These are phyloP conservation scores for Tiphia femorata DNA, from an alignment of 2,888 invertebrate genomes.

Conservation along the genomic window DNA sequence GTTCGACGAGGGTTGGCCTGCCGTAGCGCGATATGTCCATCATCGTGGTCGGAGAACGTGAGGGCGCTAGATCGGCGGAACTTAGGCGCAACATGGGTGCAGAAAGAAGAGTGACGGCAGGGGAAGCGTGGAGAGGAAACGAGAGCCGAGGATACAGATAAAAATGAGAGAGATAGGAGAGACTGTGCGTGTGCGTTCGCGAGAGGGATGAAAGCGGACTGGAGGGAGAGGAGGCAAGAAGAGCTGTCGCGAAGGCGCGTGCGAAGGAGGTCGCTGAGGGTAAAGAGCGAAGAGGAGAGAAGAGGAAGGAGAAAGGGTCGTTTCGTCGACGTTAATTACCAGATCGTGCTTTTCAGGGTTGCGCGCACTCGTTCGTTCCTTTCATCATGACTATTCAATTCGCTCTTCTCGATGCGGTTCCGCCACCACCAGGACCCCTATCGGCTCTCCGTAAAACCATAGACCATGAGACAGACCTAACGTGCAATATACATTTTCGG, in stretches of 20 bases:
- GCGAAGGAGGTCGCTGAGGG: constrained; percentile 2
- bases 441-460: constrained; percentile 7
- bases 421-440: not conserved
- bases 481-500: no score
- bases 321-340: constrained; percentile 44
- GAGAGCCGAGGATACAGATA: no score
- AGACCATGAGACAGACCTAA: no score
- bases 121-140: constrained; percentile 11
- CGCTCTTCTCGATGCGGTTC: constrained; percentile 16
- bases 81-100: constrained; percentile 13
- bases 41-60: constrained; percentile 27
- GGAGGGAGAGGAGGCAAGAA: no score
- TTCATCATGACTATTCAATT: constrained; percentile 43
- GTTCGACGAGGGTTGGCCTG: constrained; percentile 26
- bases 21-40: constrained; percentile 33
- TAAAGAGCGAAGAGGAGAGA: constrained; percentile 22
- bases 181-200: no score
- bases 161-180: no score
- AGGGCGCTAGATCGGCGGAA: constrained; percentile 26
- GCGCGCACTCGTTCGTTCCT: constrained; percentile 39
- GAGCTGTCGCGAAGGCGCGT: no score
- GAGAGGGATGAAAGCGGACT: no score
- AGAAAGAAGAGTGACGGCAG: constrained; percentile 8
- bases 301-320: not conserved
- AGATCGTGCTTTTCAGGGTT: constrained; percentile 39